Conservation (phyloP, 2,888 invertebrate genomes). For the Anagyrus pseudococci region DNA sequence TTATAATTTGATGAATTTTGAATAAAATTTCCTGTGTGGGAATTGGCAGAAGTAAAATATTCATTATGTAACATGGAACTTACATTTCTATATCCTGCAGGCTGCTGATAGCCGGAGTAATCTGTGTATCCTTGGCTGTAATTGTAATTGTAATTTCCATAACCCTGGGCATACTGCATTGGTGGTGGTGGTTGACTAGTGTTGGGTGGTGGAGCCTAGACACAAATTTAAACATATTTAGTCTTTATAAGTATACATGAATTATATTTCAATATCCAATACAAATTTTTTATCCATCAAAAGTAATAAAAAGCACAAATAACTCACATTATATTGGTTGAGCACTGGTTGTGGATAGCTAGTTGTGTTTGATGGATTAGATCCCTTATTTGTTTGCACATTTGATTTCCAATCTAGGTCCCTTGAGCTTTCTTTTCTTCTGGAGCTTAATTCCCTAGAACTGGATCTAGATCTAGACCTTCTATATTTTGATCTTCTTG, state of each 20-base stretch:
- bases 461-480: constrained; percentile 55
- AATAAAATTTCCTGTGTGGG: constrained; percentile 3
- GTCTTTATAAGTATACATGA: not conserved
- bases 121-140: constrained; percentile 55
- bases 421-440: constrained; percentile 52
- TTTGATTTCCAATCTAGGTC: constrained; percentile 54
- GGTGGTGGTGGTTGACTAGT: constrained; percentile 58
- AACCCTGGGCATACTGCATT: constrained; percentile 53
- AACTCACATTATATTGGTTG: constrained; percentile 56
- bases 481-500: constrained; percentile 54
- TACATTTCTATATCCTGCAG: constrained; percentile 56
- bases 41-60: constrained; percentile 3
- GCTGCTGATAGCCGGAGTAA: constrained; percentile 49
- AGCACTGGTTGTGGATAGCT: constrained; percentile 50
- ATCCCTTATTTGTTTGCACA: constrained; percentile 42
- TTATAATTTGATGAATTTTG: not conserved
- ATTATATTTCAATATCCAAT: not conserved
- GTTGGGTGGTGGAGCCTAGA: constrained; percentile 52
- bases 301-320: not conserved
- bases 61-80: constrained; percentile 43
- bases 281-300: constrained; percentile 2
- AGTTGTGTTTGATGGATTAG: constrained; percentile 44
- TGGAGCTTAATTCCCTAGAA: constrained; percentile 52
- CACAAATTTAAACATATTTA: not conserved
- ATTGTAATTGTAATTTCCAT: constrained; percentile 58